Evolutionary conservation across 2,888 invertebrate genomes (phyloP).

Genomic region (Epistrophe grossulariae): DNA sequence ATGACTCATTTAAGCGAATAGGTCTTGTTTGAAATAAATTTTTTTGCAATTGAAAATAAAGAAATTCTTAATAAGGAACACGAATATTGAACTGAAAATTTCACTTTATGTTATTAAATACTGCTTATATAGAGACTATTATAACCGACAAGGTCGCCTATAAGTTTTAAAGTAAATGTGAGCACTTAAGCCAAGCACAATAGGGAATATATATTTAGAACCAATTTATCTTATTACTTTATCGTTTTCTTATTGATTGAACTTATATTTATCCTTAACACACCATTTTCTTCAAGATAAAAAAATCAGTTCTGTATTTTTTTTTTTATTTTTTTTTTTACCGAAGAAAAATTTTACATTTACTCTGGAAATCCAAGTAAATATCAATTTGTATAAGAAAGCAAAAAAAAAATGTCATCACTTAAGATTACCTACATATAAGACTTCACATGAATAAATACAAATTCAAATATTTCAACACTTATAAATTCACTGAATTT

Average conservation of each 20-base stretch:
- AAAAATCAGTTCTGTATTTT: not conserved
- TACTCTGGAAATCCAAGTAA: not conserved
- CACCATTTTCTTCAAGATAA: slow-evolving; percentile 13
- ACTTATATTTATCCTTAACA: not conserved
- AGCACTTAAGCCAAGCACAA: not conserved
- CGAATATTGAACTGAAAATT: too few relatives aligned
- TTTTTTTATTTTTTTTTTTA: not conserved
- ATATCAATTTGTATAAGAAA: slow-evolving; percentile 25
- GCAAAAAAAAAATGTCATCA: slow-evolving; percentile 34
- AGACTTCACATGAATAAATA: slow-evolving; percentile 36
- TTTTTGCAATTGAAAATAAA: too few relatives aligned
- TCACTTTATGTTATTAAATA: too few relatives aligned
- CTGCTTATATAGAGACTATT: too few relatives aligned
- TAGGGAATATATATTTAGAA: not conserved
- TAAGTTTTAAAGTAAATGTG: not conserved
- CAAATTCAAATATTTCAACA: slow-evolving; percentile 35
- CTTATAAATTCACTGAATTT: slow-evolving; percentile 25
- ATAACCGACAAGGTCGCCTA: too few relatives aligned
- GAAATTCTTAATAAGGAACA: too few relatives aligned
- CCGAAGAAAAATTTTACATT: not conserved
- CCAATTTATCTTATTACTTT: not conserved
- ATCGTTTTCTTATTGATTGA: slow-evolving; percentile 10
- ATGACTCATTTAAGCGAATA: too few relatives aligned
- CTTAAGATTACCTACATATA: slow-evolving; percentile 26
- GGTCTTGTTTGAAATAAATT: too few relatives aligned